Percentiles rank a stretch among this genome's conserved stretches.
Conservation (phyloP, 2,797 vertebrate species). For the Thamnophis elegans region DNA sequence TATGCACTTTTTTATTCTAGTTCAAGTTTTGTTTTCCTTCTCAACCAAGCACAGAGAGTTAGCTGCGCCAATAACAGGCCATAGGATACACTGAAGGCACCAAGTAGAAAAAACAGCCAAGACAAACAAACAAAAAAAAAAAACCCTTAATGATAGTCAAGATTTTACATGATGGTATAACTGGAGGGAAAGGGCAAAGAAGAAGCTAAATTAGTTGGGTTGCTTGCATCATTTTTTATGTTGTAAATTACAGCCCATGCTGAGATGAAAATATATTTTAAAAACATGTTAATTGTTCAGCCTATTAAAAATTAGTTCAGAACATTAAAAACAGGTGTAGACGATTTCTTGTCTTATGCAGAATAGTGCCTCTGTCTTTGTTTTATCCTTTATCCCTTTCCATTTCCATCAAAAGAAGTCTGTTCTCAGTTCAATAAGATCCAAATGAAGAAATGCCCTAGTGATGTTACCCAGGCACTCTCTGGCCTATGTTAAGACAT, state of each 20-base stretch:
- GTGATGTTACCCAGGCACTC: neutral
- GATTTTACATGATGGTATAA: neutral
- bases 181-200: neutral
- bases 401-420: constrained; percentile 4
- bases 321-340: neutral
- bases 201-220: neutral
- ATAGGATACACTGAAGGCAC: neutral
- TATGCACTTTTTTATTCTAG: too few relatives aligned
- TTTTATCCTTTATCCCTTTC: neutral
- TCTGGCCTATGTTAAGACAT: neutral
- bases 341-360: neutral
- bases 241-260: neutral
- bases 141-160: neutral
- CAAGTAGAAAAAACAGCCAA: neutral
- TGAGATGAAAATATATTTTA: neutral
- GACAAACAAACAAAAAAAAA: neutral
- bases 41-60: neutral
- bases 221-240: neutral
- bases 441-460: neutral
- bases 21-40: neutral
- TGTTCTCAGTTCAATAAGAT: neutral
- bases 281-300: neutral
- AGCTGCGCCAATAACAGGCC: neutral
- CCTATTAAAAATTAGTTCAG: neutral
- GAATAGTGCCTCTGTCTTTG: neutral